These are phyloP conservation scores for Caenorhabditis doughertyi DNA, from an alignment of 2,888 invertebrate species.

Conservation along the genomic window DNA sequence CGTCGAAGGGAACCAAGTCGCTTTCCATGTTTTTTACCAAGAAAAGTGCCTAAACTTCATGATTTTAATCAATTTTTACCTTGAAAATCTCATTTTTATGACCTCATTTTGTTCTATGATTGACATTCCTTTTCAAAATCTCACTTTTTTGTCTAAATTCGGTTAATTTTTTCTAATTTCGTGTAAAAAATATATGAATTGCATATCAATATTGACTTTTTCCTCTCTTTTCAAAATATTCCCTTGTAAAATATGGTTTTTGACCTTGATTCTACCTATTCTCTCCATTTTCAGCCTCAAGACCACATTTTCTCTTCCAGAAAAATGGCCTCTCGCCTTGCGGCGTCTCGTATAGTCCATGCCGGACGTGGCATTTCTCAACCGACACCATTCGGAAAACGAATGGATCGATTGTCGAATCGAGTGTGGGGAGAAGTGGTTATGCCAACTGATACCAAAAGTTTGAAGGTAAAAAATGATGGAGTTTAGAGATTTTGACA, in stretches of 20 bases:
- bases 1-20: constrained; percentile 77
- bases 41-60: constrained; percentile 44
- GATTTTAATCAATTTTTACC: background rate
- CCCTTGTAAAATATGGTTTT: no score
- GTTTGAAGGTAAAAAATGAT: constrained; percentile 65
- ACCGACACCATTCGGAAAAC: constrained; percentile 79
- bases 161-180: background rate
- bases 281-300: no score
- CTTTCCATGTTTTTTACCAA: constrained; percentile 74
- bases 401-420: constrained; percentile 76
- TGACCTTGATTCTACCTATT: no score
- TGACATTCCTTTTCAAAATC: background rate
- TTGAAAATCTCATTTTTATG: background rate
- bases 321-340: constrained; percentile 60
- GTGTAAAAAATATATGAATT: background rate
- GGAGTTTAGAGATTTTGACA: background rate
- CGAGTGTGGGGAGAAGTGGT: constrained; percentile 74
- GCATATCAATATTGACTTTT: background rate
- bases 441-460: constrained; percentile 75
- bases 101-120: background rate
- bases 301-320: no score
- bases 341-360: constrained; percentile 75
- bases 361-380: constrained; percentile 73
- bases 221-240: no score
- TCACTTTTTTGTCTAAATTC: background rate